Evolutionary conservation across 2,888 invertebrate species (phyloP), one percentile per base, ranked within the genome.

Genomic region (Diplazon laetatorius): DNA sequence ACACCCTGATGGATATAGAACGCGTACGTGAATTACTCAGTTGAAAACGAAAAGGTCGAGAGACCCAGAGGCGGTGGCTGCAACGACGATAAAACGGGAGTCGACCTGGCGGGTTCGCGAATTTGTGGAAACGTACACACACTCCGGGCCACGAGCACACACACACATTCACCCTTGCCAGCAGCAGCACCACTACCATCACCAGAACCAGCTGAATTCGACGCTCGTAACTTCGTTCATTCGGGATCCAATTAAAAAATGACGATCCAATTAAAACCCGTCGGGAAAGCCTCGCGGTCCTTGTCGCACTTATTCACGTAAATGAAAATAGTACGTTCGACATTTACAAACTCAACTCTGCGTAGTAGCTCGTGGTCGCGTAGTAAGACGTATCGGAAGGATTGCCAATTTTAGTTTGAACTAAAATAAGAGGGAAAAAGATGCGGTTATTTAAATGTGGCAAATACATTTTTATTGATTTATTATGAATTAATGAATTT

Each of bases 201-300:
- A 18, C 6, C 20, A 18, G 18, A 20, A 20, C 2, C 22, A 30
- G 62, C 46, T 63, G 16, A 57, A 68, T 25, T 57, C 44, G 44
- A 44, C 30, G 44, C 68, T 12, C n/a, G 46, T 25, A 72, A 59
- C 63, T 79, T 76, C 76, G 80, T 86, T 85, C 83, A 83, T 85
- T 80, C 78, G 72, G 70, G 78, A 79, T 79, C 82, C 84, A 86
- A 86, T 86, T 85, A 86, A 86, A 85, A 82, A 78, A 83, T 80
- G 84, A 76, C 78, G 80, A 80, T 86, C 83, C 84, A 86, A 86
- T 86, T 85, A 86, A 84, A 85, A 83, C 66, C 69, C 30, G 25
- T 30, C 46, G n/a, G 2, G 16, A 18, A 30, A 25, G n/a, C 25
- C 20, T 44, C n/a, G n/a, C n/a, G n/a, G 39, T 44, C 46, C 62